Conservation (phyloP, 2,113 vertebrate genomes). For the Eclectus roratus region DNA sequence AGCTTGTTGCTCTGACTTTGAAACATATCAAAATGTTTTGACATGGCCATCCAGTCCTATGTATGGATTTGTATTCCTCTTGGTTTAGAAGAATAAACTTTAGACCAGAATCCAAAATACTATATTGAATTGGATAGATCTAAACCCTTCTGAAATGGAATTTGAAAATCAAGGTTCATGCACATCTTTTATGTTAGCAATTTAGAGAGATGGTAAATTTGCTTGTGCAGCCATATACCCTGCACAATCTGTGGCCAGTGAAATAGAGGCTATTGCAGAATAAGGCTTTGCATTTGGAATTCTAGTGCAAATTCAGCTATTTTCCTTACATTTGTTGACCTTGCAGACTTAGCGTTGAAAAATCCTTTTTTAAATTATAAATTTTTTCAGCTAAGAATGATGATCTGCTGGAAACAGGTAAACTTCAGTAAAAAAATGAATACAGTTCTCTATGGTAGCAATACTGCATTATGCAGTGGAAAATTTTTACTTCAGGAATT, state of each 20-base stretch:
- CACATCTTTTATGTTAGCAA: not conserved
- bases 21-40: not conserved
- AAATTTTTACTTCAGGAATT: not conserved
- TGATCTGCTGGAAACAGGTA: not conserved
- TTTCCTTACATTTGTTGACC: not conserved
- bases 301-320: not conserved
- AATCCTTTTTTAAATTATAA: not conserved
- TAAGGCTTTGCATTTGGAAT: not conserved
- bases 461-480: not conserved
- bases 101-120: not conserved
- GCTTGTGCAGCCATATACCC: not conserved
- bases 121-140: not conserved
- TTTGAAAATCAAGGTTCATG: not conserved
- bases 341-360: not conserved
- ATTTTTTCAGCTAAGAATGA: not conserved
- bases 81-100: not conserved
- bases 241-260: not conserved
- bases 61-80: not conserved
- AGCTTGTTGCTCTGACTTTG: not conserved
- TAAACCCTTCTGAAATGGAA: not conserved
- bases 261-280: not conserved
- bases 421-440: not conserved
- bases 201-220: not conserved
- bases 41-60: accelerated
- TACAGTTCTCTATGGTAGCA: not conserved